Percentiles rank a stretch among this genome's conserved stretches.
phyloP scores from a whole-genome alignment of 2,797 vertebrate genomes.

The Clamator glandarius region DNA sequence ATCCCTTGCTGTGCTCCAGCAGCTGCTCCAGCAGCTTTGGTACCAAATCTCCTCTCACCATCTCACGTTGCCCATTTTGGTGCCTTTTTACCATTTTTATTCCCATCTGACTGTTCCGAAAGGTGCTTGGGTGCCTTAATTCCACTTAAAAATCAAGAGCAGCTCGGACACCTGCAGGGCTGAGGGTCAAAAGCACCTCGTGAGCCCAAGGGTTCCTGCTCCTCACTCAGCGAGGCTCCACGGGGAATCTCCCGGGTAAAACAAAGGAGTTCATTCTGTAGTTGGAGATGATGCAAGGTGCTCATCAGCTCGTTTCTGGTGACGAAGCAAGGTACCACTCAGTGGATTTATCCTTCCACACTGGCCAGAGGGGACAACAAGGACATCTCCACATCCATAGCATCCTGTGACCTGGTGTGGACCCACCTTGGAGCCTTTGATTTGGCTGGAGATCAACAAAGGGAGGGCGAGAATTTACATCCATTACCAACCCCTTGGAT shows the following conservation, averaged over 20 bases:
- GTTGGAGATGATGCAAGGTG: background rate
- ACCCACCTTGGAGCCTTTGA: background rate
- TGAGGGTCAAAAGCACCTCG: too few relatives aligned
- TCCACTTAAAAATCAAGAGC: background rate
- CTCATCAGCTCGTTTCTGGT: background rate
- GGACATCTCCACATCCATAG: too few relatives aligned
- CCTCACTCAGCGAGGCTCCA: accelerated
- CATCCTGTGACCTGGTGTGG: too few relatives aligned
- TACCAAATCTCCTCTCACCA: background rate
- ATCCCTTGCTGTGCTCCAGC: background rate
- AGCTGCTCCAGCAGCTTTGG: background rate
- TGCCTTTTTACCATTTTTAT: background rate
- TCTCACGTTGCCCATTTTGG: accelerated
- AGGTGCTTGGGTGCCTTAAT: too few relatives aligned
- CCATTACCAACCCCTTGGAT: background rate
- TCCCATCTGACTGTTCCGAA: background rate
- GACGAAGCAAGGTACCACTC: background rate
- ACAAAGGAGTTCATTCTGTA: accelerated
- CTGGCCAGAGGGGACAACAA: too few relatives aligned
- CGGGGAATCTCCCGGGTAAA: background rate
- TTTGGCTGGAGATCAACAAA: background rate
- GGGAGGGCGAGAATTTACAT: too few relatives aligned
- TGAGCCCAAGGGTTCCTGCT: background rate
- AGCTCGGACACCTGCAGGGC: background rate
- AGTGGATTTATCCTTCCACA: too few relatives aligned